These are phyloP conservation scores for Drosophila pseudoobscura DNA, from an alignment of 1,140 invertebrate species.

Conservation along the genomic window DNA sequence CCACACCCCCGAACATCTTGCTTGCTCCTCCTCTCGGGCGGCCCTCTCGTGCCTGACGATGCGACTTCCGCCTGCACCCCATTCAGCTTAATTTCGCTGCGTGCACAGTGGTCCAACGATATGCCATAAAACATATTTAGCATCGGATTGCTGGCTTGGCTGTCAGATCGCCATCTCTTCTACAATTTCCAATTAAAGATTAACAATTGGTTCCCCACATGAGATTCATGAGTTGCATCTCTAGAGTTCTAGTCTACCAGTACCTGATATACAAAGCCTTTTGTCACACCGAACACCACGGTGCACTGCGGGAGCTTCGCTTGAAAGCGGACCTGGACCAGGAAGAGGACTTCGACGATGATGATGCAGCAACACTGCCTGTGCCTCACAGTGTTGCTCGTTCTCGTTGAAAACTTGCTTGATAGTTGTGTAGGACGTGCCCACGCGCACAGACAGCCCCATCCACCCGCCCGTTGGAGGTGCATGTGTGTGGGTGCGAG, in stretches of 20 bases:
- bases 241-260: too few relatives aligned
- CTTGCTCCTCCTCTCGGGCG: constrained; percentile 22
- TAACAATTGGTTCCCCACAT: too few relatives aligned
- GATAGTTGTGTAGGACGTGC: constrained; percentile 48
- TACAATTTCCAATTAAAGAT: too few relatives aligned
- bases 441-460: constrained; percentile 26
- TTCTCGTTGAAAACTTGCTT: constrained; percentile 58
- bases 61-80: constrained; percentile 74
- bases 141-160: too few relatives aligned
- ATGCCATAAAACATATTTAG: too few relatives aligned
- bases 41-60: constrained; percentile 63
- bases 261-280: too few relatives aligned
- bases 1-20: constrained; percentile 1
- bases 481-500: not conserved
- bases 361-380: constrained; percentile 13
- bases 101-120: constrained; percentile 29
- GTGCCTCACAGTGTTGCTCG: not conserved
- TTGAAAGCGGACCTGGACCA: too few relatives aligned
- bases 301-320: constrained; percentile 13
- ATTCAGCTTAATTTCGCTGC: constrained; percentile 62
- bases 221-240: too few relatives aligned
- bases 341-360: not conserved
- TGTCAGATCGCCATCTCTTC: too few relatives aligned
- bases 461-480: constrained; percentile 20
- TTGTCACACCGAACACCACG: constrained; percentile 5